Evolutionary conservation across 2,797 vertebrate genomes (phyloP).

Genomic region (Microchirus variegatus): DNA sequence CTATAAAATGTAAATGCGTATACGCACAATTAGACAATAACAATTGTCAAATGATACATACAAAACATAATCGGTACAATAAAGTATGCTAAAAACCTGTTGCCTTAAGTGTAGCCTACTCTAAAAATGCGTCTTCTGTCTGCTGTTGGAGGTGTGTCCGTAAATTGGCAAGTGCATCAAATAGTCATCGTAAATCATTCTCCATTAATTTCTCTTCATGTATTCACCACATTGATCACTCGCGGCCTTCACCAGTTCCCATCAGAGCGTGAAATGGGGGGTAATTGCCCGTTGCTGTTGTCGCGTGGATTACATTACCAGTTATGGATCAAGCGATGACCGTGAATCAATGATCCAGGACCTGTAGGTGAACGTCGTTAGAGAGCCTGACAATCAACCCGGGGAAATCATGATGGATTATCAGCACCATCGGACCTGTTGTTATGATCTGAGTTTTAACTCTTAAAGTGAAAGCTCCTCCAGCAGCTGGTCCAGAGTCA

Average conservation of each 20-base stretch:
- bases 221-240: conserved; percentile 52
- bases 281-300: conserved; percentile 52
- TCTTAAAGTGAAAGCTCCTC: conserved; percentile 11
- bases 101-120: no score
- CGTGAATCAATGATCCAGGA: conserved; percentile 57
- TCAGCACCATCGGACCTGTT: conserved; percentile 8
- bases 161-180: not conserved
- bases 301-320: conserved; percentile 61
- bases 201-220: conserved; percentile 36
- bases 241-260: conserved; percentile 29
- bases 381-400: conserved; percentile 51
- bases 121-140: no score
- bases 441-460: conserved; percentile 20
- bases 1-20: no score
- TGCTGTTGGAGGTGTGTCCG: no score
- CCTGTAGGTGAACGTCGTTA: conserved; percentile 73
- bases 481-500: not conserved
- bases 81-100: no score
- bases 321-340: conserved; percentile 62
- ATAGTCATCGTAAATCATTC: not conserved
- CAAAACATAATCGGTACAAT: no score
- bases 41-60: no score
- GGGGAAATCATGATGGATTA: conserved; percentile 67
- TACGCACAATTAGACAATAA: no score
- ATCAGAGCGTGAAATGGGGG: conserved; percentile 44